Evolutionary conservation across 2,888 invertebrate species (phyloP).

Genomic region (Lysandra coridon): DNA sequence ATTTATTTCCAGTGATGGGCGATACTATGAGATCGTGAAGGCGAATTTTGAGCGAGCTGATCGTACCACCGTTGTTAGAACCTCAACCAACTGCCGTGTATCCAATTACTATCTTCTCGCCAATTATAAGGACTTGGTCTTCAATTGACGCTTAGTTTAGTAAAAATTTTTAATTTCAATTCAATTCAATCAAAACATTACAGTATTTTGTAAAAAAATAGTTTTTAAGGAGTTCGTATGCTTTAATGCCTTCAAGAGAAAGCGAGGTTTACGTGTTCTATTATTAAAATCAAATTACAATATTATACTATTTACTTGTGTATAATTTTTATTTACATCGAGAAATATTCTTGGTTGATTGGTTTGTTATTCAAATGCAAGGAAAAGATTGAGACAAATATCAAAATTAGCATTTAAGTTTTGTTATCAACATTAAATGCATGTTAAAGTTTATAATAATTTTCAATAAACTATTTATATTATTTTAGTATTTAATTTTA

Average conservation of each 20-base stretch:
- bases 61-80: slow-evolving; percentile 96
- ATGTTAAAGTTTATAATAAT: not conserved
- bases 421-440: not conserved
- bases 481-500: not conserved
- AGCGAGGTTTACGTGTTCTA: not conserved
- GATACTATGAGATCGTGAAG: slow-evolving; percentile 99
- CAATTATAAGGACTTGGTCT: slow-evolving; percentile 97
- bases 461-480: slow-evolving; percentile 23
- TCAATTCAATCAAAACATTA: no score
- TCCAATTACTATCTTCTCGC: slow-evolving; percentile 95
- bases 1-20: slow-evolving; percentile 90
- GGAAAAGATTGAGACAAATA: not conserved
- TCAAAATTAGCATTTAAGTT: slow-evolving; percentile 26
- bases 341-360: not conserved
- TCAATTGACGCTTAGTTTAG: slow-evolving; percentile 83
- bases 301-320: not conserved
- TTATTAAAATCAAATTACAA: not conserved
- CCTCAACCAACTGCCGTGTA: slow-evolving; percentile 97
- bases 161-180: not conserved
- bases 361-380: not conserved
- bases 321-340: not conserved
- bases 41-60: slow-evolving; percentile 99
- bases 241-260: not conserved
- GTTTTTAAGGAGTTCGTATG: not conserved
- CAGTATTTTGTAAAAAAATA: not conserved